A percentile compares a stretch with the other conserved stretches of the same genome.
These are phyloP conservation scores for Perizoma flavofasciatum DNA, from an alignment of 2,888 invertebrate genomes.

Conservation along the genomic window DNA sequence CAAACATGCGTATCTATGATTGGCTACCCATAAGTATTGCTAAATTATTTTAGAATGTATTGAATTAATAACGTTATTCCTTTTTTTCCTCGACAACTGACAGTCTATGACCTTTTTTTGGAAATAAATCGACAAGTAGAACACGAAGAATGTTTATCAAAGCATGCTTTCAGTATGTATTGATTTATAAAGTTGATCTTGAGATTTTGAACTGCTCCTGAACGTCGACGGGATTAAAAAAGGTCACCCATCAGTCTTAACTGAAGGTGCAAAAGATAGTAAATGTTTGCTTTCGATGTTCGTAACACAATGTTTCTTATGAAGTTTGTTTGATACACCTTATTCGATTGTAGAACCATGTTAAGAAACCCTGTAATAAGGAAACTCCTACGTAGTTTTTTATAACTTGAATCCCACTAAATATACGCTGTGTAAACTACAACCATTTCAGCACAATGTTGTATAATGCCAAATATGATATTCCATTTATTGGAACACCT, in stretches of 20 bases:
- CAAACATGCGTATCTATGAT: neutral
- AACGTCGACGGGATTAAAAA: no score
- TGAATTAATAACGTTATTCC: no score
- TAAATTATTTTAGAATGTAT: neutral
- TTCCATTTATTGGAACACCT: neutral
- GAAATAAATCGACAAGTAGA: no score
- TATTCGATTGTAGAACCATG: neutral
- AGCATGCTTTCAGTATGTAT: no score
- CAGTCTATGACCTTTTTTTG: no score
- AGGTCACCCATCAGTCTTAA: no score
- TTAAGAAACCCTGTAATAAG: neutral
- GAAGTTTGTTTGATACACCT: neutral
- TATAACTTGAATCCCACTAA: neutral
- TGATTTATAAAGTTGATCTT: no score
- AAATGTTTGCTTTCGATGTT: neutral
- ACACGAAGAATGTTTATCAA: no score
- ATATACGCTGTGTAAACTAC: slow-evolving; percentile 1
- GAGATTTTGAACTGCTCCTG: no score
- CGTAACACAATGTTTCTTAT: neutral
- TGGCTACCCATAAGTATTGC: neutral
- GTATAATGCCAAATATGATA: no score
- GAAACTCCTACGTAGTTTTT: neutral
- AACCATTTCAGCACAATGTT: neutral
- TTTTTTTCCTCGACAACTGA: no score
- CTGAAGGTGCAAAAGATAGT: no score